Evolutionary conservation across 2,888 invertebrate species (phyloP).

Genomic region (Drosophila tanythrix): DNA sequence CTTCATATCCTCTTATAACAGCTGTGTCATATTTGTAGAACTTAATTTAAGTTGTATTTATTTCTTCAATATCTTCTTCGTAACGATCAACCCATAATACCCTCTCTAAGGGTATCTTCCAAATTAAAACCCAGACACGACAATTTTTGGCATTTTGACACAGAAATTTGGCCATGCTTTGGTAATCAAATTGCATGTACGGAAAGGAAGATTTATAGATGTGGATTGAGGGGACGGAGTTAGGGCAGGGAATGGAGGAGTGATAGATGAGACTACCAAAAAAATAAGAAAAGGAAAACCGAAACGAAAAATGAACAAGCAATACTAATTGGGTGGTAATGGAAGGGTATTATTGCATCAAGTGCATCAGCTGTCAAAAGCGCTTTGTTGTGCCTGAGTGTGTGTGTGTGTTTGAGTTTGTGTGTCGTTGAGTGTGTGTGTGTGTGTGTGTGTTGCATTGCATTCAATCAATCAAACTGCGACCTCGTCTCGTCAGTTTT

Average conservation of each 20-base stretch:
- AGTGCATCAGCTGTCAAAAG: conserved; percentile 53
- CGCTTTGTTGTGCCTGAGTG: conserved; percentile 4
- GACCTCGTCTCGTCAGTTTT: conserved; percentile 42
- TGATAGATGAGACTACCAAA: not conserved
- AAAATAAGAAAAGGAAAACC: not conserved
- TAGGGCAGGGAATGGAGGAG: conserved; percentile 2
- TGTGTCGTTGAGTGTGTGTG: too few relatives aligned
- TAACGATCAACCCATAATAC: not conserved
- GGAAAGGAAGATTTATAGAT: not conserved
- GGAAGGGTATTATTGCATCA: conserved; percentile 4
- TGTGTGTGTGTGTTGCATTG: not conserved
- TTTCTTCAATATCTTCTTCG: not conserved
- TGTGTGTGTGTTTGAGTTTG: not conserved
- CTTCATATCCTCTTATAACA: not conserved
- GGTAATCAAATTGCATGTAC: conserved; percentile 21
- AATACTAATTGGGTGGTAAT: conserved; percentile 54
- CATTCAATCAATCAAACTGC: conserved; percentile 71
- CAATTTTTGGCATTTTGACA: conserved; percentile 47
- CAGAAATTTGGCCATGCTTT: conserved; percentile 43
- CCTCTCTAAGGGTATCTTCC: not conserved
- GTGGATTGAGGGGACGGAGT: too few relatives aligned
- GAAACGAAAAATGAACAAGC: conserved; percentile 35
- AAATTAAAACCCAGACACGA: conserved; percentile 20
- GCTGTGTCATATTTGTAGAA: not conserved
- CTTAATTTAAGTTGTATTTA: not conserved